Percentiles rank a stretch among this genome's conserved stretches.
Evolutionary conservation across 2,797 vertebrate species (phyloP).

Genomic region (Antennarius maculatus): DNA sequence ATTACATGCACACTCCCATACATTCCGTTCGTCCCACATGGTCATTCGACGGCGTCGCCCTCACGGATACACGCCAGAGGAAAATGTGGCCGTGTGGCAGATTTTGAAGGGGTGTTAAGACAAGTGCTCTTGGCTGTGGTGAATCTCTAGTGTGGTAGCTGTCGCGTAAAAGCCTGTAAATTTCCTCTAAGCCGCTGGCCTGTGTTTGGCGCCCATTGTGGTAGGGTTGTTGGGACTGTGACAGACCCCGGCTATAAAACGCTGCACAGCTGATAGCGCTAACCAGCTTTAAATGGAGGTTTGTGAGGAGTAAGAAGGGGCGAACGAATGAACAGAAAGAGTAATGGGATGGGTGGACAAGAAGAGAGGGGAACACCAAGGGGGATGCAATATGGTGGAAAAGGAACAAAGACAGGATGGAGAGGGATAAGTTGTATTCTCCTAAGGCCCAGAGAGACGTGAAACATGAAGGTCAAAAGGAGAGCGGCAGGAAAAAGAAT

Average conservation of each 20-base stretch:
- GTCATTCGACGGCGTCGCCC: constrained; percentile 4
- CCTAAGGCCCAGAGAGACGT: constrained; percentile 47
- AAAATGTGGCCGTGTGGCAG: constrained; percentile 44
- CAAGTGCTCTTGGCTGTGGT: constrained; percentile 61
- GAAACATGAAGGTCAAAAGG: constrained; percentile 63
- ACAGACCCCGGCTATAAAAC: constrained; percentile 56
- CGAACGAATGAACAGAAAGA: constrained; percentile 46
- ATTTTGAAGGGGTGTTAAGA: constrained; percentile 56
- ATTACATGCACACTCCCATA: not conserved
- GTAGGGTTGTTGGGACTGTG: constrained; percentile 53
- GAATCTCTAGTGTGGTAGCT: constrained; percentile 66
- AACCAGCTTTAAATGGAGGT: constrained; percentile 59
- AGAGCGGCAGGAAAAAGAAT: constrained; percentile 22
- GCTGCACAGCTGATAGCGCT: constrained; percentile 49
- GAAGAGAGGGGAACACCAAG: constrained; percentile 32
- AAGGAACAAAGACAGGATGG: constrained; percentile 22
- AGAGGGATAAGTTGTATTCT: constrained; percentile 49
- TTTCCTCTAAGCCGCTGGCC: constrained; percentile 70
- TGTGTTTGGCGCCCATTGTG: constrained; percentile 61
- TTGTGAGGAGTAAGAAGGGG: constrained; percentile 49
- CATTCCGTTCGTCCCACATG: constrained; percentile 1
- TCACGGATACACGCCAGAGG: constrained; percentile 31
- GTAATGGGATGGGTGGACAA: constrained; percentile 59
- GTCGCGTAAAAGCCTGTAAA: constrained; percentile 78
- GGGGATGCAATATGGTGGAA: constrained; percentile 38